A percentile compares a stretch with the other conserved stretches of the same genome.
phyloP scores from a whole-genome alignment of 2,797 vertebrate genomes.

The Notolabrus celidotus region DNA sequence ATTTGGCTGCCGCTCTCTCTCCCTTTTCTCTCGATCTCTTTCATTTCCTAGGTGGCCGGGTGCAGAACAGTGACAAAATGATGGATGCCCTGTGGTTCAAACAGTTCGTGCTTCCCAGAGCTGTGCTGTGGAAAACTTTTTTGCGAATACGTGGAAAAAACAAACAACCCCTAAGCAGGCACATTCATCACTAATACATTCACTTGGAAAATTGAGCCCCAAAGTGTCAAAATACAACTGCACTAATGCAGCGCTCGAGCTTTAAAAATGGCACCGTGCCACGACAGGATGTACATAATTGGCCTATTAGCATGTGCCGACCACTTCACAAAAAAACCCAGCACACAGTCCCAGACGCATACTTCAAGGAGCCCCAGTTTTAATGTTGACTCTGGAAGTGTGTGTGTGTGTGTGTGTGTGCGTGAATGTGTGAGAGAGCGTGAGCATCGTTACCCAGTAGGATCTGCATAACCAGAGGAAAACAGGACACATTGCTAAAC shows the following conservation, averaged over 20 bases:
- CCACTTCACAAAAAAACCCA: constrained; percentile 86
- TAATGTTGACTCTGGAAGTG: constrained; percentile 81
- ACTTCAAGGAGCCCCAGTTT: constrained; percentile 83
- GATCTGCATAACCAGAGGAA: constrained; percentile 77
- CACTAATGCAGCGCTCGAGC: constrained; percentile 82
- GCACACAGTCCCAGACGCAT: constrained; percentile 83
- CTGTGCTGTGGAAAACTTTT: constrained; percentile 85
- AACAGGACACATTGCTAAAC: constrained; percentile 78
- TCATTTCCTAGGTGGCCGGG: constrained; percentile 87
- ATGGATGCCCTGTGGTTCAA: constrained; percentile 89
- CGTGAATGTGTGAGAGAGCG: constrained; percentile 45
- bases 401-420: constrained; percentile 51
- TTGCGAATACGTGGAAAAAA: constrained; percentile 84
- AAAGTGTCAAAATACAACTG: constrained; percentile 87
- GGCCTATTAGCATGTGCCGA: constrained; percentile 87
- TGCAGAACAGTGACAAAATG: constrained; percentile 92
- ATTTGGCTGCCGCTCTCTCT: constrained; percentile 79
- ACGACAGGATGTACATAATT: constrained; percentile 86
- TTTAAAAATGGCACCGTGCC: constrained; percentile 82
- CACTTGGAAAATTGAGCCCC: constrained; percentile 87
- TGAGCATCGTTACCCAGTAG: constrained; percentile 75
- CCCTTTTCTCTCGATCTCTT: constrained; percentile 77
- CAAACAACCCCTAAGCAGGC: constrained; percentile 90
- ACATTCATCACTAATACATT: constrained; percentile 93
- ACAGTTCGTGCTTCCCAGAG: constrained; percentile 87